phyloP scores from a whole-genome alignment of 2,888 invertebrate species.

The Dynastes tityus region DNA sequence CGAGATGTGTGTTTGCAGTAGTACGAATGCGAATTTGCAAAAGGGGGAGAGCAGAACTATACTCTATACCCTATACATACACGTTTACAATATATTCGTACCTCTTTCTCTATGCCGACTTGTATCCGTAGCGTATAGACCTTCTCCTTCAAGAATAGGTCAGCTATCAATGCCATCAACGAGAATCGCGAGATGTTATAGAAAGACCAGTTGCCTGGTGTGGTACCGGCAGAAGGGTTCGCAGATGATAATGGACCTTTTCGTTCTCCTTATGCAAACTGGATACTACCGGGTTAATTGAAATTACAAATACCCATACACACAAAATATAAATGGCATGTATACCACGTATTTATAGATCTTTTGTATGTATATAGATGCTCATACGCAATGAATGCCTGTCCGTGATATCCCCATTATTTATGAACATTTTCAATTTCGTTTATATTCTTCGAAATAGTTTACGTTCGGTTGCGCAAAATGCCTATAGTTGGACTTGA shows the following conservation, averaged over 20 bases:
- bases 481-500: too few relatives aligned
- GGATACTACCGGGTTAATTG: slow-evolving; percentile 46
- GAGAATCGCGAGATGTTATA: slow-evolving; percentile 33
- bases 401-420: slow-evolving; percentile 4
- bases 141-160: slow-evolving; percentile 27
- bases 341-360: slow-evolving; percentile 9
- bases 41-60: slow-evolving; percentile 23
- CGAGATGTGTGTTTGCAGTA: slow-evolving; percentile 26
- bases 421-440: neutral
- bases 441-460: neutral
- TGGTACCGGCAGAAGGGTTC: slow-evolving; percentile 36
- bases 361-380: neutral
- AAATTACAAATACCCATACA: slow-evolving; percentile 32
- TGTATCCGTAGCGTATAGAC: slow-evolving; percentile 1
- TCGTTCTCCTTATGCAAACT: slow-evolving; percentile 39
- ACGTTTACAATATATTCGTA: neutral
- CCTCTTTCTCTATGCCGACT: neutral
- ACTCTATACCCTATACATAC: neutral
- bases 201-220: slow-evolving; percentile 37
- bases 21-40: slow-evolving; percentile 37
- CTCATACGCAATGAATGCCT: neutral
- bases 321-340: slow-evolving; percentile 26
- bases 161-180: slow-evolving; percentile 43
- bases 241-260: slow-evolving; percentile 43
- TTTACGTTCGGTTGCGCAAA: too few relatives aligned